These are phyloP conservation scores for Oncorhynchus masou DNA, from an alignment of 2,113 vertebrate species.

Conservation along the genomic window DNA sequence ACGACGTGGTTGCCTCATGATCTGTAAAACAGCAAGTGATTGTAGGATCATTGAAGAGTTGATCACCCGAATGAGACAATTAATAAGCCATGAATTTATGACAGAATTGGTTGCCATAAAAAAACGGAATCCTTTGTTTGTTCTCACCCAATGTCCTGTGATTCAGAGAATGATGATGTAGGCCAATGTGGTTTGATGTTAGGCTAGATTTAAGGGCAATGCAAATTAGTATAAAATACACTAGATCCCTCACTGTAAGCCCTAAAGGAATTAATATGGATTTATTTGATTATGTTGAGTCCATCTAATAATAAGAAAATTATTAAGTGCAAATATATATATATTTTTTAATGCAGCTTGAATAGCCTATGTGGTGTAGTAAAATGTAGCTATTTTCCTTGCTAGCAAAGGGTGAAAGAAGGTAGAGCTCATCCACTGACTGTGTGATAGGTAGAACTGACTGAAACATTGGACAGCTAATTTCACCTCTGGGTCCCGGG, in stretches of 20 bases:
- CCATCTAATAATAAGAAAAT: too few species aligned
- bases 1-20: conserved; percentile 2
- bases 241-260: neutral
- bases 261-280: neutral
- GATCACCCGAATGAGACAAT: conserved; percentile 39
- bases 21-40: conserved; percentile 7
- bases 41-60: conserved; percentile 39
- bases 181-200: neutral
- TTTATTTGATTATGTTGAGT: too few species aligned
- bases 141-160: neutral
- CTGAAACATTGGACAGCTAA: too few species aligned
- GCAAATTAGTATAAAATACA: neutral
- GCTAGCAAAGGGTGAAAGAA: too few species aligned
- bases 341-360: too few species aligned
- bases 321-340: too few species aligned
- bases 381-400: too few species aligned
- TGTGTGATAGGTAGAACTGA: too few species aligned
- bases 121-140: conserved; percentile 7
- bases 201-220: neutral
- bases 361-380: too few species aligned
- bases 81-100: conserved; percentile 45
- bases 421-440: too few species aligned
- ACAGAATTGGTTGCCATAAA: conserved; percentile 30
- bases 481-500: too few species aligned
- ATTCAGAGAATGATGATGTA: neutral